phyloP scores from a whole-genome alignment of 2,113 vertebrate species.

The Calyptommatus sinebrachiatus region DNA sequence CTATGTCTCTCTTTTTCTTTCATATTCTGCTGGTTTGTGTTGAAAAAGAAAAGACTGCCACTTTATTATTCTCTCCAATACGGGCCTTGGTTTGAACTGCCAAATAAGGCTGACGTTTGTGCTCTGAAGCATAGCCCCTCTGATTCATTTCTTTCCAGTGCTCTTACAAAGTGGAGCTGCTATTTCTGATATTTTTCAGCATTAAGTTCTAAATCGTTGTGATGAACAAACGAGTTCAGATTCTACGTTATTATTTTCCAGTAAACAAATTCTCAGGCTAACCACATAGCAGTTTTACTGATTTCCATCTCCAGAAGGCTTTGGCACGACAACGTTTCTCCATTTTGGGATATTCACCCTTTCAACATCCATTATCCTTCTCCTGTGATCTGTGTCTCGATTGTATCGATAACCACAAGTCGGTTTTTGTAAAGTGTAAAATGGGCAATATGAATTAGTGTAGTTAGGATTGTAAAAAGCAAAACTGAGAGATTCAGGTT shows the following conservation, averaged over 20 bases:
- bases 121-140: background rate
- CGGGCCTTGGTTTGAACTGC: background rate
- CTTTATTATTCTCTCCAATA: background rate
- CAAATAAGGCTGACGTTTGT: background rate
- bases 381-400: constrained; percentile 48
- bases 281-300: fast-evolving
- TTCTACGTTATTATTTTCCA: background rate
- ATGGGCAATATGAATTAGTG: constrained; percentile 67
- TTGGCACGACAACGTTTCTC: background rate
- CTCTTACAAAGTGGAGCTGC: background rate
- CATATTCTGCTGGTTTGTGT: background rate
- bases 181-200: background rate
- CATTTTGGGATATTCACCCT: constrained; percentile 42
- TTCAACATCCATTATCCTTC: constrained; percentile 31
- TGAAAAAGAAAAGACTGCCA: background rate
- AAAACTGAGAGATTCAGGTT: constrained; percentile 29
- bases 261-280: background rate
- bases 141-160: background rate
- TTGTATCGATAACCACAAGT: constrained; percentile 64
- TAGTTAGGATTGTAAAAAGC: constrained; percentile 48
- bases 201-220: background rate
- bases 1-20: background rate
- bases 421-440: constrained; percentile 65
- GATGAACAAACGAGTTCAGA: background rate
- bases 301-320: constrained; percentile 16